Evolutionary conservation across 1,140 invertebrate genomes (phyloP), one percentile per base, ranked within the genome.

Genomic region (Drosophila elegans): DNA sequence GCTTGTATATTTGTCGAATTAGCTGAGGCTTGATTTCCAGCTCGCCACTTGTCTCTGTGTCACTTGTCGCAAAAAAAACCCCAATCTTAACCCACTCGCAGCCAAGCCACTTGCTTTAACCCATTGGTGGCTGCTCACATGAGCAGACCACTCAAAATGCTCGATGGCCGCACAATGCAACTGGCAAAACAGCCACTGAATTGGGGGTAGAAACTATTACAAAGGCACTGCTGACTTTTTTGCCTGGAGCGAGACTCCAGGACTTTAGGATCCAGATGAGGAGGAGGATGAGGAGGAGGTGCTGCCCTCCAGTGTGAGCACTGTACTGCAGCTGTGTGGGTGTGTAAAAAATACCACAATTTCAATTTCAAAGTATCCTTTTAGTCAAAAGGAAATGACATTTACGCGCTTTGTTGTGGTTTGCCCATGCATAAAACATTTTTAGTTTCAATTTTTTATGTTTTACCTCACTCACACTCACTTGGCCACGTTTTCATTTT

Each of bases 341-440:
- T 61, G 66, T 73, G 74, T 57, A 59, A 60, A 77, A 80, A 83
- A 83, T 78, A 80, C 84, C 84, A 89, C 84, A 89, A 89, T 89
- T 89, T 89, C 80, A 89, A 89, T 89, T 89, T 89, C 84, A 89
- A 89, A 89, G 84, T 89, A 89, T 89, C 85, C 84, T 89, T 89
- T 89, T 89, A 89, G 84, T 83, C 76, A 72, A 86, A 89, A 80
- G 84, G 84, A 89, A 89, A 89, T 89, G 84, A 89, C 84, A 89
- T 89, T 89, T 89, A 89, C 84, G 84, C 84, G 84, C 84, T 89
- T 89, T 89, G 84, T 89, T 89, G 84, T 89, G 84, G 84, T 89
- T 80, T 80, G 68, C 69, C 77, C 84, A 89, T 89, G 84, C 77
- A 89, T 89, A 89, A 89, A 89, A 89, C 84, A 89, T 89, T 89